These are phyloP conservation scores for Callorhinus ursinus DNA, from an alignment of 2,113 vertebrate genomes.

Conservation along the genomic window DNA sequence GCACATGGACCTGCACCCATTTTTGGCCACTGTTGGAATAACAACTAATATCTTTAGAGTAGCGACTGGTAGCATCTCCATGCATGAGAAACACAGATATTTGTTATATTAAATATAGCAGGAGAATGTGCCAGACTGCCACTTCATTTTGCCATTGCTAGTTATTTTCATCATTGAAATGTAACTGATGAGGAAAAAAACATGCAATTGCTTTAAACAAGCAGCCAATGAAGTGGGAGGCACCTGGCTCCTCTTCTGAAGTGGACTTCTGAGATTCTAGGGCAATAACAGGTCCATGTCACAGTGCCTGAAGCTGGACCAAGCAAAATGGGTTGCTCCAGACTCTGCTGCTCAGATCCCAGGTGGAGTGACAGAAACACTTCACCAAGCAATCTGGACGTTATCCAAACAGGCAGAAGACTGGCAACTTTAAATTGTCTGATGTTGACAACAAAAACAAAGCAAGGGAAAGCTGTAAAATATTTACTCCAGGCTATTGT, in stretches of 20 bases:
- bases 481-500: not conserved
- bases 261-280: not conserved
- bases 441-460: not conserved
- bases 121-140: not conserved
- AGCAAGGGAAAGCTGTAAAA: not conserved
- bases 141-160: not conserved
- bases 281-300: not conserved
- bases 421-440: not conserved
- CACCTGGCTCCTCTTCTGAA: not conserved
- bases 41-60: not conserved
- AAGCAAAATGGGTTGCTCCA: not conserved
- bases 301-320: not conserved
- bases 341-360: not conserved
- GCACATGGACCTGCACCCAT: not conserved
- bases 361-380: not conserved
- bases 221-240: not conserved
- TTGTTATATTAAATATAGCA: not conserved
- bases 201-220: constrained; percentile 37
- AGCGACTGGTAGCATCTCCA: not conserved
- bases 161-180: constrained; percentile 38
- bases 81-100: not conserved
- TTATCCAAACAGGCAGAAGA: constrained; percentile 14
- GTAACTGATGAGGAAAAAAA: not conserved
- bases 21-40: not conserved
- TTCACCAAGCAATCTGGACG: not conserved